phyloP scores from a whole-genome alignment of 1,140 invertebrate species.

The Bombus soroeensis region DNA sequence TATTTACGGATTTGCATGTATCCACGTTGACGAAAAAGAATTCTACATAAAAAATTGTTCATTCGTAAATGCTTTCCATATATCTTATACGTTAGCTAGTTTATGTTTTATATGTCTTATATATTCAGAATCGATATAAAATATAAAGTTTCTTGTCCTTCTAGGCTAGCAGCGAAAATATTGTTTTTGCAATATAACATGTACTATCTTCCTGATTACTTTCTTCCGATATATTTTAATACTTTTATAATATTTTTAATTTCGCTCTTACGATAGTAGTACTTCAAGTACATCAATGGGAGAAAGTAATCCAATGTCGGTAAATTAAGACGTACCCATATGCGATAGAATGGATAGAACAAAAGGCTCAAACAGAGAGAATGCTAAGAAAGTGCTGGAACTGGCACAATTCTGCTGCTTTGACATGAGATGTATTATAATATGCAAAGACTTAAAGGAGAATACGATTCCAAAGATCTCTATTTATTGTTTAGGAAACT shows the following conservation, averaged over 20 bases:
- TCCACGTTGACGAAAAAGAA: background rate
- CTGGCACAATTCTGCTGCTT: conserved; percentile 64
- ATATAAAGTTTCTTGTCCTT: background rate
- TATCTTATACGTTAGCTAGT: background rate
- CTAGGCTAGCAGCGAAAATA: background rate
- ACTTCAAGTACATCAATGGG: background rate
- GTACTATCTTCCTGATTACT: too few relatives aligned
- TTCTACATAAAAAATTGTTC: too few relatives aligned
- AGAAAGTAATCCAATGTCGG: conserved; percentile 29
- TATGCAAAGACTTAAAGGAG: conserved; percentile 59
- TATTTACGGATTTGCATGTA: background rate
- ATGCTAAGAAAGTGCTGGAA: conserved; percentile 62
- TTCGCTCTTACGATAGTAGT: background rate
- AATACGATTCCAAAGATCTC: conserved; percentile 67
- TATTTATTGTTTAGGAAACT: conserved; percentile 57
- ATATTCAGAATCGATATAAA: background rate
- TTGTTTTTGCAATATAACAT: background rate
- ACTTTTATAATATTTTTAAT: background rate
- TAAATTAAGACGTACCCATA: conserved; percentile 38
- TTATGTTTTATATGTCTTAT: background rate
- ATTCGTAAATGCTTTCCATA: too few relatives aligned
- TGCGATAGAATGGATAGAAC: conserved; percentile 39
- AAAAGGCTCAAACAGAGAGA: conserved; percentile 47
- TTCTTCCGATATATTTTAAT: background rate
- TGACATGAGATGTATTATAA: conserved; percentile 62